Percentiles rank a stretch among this genome's conserved stretches.
phyloP scores from a whole-genome alignment of 2,888 invertebrate species.

The Masnerella sp. region DNA sequence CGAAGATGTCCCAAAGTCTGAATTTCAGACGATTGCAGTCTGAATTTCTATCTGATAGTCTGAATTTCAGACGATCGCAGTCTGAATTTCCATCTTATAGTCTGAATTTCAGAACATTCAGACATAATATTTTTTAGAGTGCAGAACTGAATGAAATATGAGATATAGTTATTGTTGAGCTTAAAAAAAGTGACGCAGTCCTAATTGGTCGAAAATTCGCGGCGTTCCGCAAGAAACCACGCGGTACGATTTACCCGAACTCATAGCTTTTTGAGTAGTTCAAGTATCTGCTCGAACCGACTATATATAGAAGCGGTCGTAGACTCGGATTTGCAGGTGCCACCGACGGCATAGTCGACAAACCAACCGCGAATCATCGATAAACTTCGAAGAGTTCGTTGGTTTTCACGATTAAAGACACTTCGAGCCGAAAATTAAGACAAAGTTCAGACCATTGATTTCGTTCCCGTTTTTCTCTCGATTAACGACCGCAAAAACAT shows the following conservation, averaged over 20 bases:
- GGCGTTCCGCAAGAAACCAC: conserved; percentile 25
- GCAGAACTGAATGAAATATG: too few species aligned
- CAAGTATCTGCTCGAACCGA: conserved; percentile 19
- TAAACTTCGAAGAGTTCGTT: conserved; percentile 42
- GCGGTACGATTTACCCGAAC: conserved; percentile 17
- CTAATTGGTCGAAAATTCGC: conserved; percentile 32
- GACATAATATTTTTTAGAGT: too few species aligned
- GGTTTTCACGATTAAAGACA: conserved; percentile 47
- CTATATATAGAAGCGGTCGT: conserved; percentile 32
- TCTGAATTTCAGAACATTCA: too few species aligned
- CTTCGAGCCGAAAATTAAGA: conserved; percentile 50
- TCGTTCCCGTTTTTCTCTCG: conserved; percentile 1
- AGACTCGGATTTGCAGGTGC: conserved; percentile 40
- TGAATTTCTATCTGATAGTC: too few species aligned
- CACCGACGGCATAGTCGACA: conserved; percentile 24
- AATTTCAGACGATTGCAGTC: too few species aligned
- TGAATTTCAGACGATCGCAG: too few species aligned
- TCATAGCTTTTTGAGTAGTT: conserved; percentile 36
- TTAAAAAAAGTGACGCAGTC: conserved; percentile 15
- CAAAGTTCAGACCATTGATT: conserved; percentile 29
- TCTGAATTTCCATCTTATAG: too few species aligned
- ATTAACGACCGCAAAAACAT: too few species aligned
- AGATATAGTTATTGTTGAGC: too few species aligned
- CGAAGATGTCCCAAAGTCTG: too few species aligned
- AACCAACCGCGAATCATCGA: conserved; percentile 51